Conservation (phyloP, 2,888 invertebrate genomes). For the Drosophila differens region DNA sequence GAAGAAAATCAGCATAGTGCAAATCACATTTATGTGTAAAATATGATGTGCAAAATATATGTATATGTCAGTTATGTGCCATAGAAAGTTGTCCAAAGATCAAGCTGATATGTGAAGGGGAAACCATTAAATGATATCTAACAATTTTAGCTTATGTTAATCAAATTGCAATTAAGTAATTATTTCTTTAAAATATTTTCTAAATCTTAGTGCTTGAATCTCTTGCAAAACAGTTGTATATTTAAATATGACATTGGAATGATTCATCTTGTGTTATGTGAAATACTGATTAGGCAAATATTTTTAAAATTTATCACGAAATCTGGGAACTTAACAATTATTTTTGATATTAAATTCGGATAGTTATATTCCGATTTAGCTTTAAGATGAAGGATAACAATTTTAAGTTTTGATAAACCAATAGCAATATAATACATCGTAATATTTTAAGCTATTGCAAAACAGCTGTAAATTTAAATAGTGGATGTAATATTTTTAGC, state of each 20-base stretch:
- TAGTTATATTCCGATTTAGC: too few relatives aligned
- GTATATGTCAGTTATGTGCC: constrained; percentile 41
- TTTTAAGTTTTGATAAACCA: background rate
- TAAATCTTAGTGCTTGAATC: fast-evolving
- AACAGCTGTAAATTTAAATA: background rate
- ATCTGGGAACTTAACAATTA: background rate
- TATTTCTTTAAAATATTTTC: background rate
- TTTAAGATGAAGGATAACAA: background rate
- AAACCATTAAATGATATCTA: background rate
- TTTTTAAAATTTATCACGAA: fast-evolving
- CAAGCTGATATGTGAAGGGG: background rate
- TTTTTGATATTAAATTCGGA: background rate
- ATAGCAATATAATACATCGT: background rate
- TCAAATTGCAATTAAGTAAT: background rate
- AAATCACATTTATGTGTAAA: constrained; percentile 8
- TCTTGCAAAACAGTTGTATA: background rate
- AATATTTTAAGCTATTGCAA: background rate
- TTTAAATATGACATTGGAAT: too few relatives aligned
- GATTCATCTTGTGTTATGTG: background rate
- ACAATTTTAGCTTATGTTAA: background rate
- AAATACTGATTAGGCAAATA: background rate
- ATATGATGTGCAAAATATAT: constrained; percentile 6
- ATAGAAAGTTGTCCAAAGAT: constrained; percentile 49
- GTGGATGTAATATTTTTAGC: background rate
- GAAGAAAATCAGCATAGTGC: constrained; percentile 16